Conservation (phyloP, 2,888 invertebrate species). For the Parochlus steinenii region DNA sequence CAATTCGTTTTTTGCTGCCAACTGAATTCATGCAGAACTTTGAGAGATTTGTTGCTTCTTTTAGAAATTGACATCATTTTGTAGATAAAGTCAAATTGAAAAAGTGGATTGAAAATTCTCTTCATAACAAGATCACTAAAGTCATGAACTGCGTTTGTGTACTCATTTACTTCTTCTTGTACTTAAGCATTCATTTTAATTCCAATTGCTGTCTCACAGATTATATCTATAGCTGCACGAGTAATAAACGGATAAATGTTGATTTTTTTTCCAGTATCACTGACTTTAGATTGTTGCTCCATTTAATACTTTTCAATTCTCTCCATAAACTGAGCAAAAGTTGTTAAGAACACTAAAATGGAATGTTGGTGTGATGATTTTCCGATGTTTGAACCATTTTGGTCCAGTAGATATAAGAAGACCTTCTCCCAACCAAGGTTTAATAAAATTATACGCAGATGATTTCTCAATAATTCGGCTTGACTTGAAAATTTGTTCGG, state of each 20-base stretch:
- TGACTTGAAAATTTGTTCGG: too few relatives aligned
- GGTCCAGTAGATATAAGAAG: constrained; percentile 31
- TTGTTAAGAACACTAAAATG: constrained; percentile 54
- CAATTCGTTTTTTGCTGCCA: constrained; percentile 43
- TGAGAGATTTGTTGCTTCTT: constrained; percentile 32
- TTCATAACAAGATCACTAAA: constrained; percentile 27
- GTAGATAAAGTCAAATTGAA: constrained; percentile 24
- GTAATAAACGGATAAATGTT: constrained; percentile 40
- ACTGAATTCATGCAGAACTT: constrained; percentile 34
- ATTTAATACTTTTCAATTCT: constrained; percentile 36
- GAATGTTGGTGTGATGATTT: constrained; percentile 52
- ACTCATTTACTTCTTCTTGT: constrained; percentile 47
- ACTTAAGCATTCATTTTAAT: constrained; percentile 45
- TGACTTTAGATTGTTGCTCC: constrained; percentile 30
- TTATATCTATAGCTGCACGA: constrained; percentile 36
- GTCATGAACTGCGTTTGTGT: constrained; percentile 55
- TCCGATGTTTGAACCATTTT: constrained; percentile 44
- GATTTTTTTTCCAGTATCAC: constrained; percentile 29
- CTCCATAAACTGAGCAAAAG: constrained; percentile 46
- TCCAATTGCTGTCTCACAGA: constrained; percentile 63
- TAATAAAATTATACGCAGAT: constrained; percentile 25
- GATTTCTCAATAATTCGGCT: constrained; percentile 36
- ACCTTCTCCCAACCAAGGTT: constrained; percentile 32
- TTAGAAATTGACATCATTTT: constrained; percentile 40
- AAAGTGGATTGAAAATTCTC: constrained; percentile 28